Percentiles rank a stretch among this genome's conserved stretches.
Evolutionary conservation across 2,888 invertebrate species (phyloP).

Genomic region (Drosophila anomalata): DNA sequence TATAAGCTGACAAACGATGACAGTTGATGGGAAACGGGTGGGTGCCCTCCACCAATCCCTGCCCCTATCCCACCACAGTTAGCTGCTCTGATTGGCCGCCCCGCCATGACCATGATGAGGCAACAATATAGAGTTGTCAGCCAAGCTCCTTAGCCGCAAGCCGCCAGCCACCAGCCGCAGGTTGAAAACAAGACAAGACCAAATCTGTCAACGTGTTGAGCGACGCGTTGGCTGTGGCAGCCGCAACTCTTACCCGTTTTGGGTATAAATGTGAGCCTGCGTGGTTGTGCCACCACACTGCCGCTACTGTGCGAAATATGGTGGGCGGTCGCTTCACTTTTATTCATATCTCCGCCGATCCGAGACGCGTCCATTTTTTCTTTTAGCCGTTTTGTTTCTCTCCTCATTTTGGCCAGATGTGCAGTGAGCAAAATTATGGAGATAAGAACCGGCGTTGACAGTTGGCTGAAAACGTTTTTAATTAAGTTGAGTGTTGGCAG

Average conservation of each 20-base stretch:
- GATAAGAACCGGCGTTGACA: slow-evolving; percentile 75
- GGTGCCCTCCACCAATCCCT: slow-evolving; percentile 48
- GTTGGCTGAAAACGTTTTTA: slow-evolving; percentile 73
- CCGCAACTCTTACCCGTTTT: slow-evolving; percentile 31
- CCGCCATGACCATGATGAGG: slow-evolving; percentile 39
- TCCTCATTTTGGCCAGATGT: slow-evolving; percentile 54
- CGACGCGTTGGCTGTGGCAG: slow-evolving; percentile 66
- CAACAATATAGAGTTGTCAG: slow-evolving; percentile 73
- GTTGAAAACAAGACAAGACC: slow-evolving; percentile 67
- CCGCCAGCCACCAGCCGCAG: slow-evolving; percentile 43
- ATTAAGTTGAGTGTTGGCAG: slow-evolving; percentile 71
- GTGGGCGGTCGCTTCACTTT: slow-evolving; percentile 80
- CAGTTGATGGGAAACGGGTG: slow-evolving; percentile 80
- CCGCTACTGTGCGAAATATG: slow-evolving; percentile 64
- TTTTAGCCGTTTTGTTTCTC: slow-evolving; percentile 12
- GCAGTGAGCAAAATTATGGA: slow-evolving; percentile 65
- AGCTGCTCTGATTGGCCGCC: slow-evolving; percentile 74
- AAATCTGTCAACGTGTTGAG: slow-evolving; percentile 74
- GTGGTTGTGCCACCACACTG: slow-evolving; percentile 6
- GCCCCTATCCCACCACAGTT: slow-evolving; percentile 17
- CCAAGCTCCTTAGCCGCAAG: slow-evolving; percentile 49
- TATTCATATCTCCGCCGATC: slow-evolving; percentile 51
- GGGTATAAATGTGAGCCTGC: slow-evolving; percentile 48
- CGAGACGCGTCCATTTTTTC: slow-evolving; percentile 39
- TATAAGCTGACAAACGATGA: slow-evolving; percentile 83